Percentiles rank a stretch among this genome's conserved stretches.
These are phyloP conservation scores for Melipona bicolor DNA, from an alignment of 2,888 invertebrate species.

Conservation along the genomic window DNA sequence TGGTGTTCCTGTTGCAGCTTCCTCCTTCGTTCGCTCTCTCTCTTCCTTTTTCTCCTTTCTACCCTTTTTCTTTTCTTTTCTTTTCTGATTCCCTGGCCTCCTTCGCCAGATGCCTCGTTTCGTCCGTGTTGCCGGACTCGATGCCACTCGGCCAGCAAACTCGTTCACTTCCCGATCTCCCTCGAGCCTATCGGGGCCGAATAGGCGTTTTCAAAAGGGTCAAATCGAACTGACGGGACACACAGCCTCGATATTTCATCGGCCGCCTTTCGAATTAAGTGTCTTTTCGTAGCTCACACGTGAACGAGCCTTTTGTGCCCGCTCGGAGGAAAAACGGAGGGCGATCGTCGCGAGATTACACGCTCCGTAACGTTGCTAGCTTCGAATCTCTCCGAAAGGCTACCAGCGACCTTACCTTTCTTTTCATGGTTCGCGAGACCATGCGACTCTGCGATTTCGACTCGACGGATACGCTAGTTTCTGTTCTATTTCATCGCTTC, in stretches of 20 bases:
- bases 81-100: slow-evolving; percentile 25
- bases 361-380: not conserved
- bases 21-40: slow-evolving; percentile 16
- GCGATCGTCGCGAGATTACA: slow-evolving; percentile 27
- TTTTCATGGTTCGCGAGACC: not conserved
- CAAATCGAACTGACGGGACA: slow-evolving; percentile 62
- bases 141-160: slow-evolving; percentile 43
- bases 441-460: too few relatives aligned
- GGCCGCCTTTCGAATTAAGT: slow-evolving; percentile 55
- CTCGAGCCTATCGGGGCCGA: slow-evolving; percentile 52
- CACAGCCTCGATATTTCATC: slow-evolving; percentile 65
- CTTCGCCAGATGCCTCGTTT: slow-evolving; percentile 19
- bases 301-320: slow-evolving; percentile 52
- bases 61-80: not conserved
- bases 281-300: slow-evolving; percentile 55
- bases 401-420: not conserved
- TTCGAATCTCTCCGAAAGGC: not conserved
- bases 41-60: not conserved
- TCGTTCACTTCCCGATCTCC: slow-evolving; percentile 67
- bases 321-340: slow-evolving; percentile 1
- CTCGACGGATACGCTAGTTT: too few relatives aligned
- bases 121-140: slow-evolving; percentile 51
- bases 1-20: slow-evolving; percentile 48
- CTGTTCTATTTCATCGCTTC: too few relatives aligned
- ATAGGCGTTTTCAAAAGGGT: slow-evolving; percentile 58